Conservation (phyloP, 2,797 vertebrate species). For the Eremophila alpestris region DNA sequence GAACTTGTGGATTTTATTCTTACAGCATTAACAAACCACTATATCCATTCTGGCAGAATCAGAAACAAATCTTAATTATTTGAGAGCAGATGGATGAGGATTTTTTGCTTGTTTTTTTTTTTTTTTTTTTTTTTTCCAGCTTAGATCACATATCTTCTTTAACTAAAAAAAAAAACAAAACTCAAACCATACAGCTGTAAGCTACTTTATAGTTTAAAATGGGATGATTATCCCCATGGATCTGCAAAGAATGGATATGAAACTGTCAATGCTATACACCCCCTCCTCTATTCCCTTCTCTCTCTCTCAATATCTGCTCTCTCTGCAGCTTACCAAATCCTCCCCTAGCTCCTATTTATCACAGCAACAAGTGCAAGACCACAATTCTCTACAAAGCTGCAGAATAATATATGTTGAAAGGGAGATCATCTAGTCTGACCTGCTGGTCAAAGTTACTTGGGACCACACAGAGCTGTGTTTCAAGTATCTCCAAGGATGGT, state of each 20-base stretch:
- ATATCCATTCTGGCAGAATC: background rate
- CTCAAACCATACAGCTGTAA: background rate
- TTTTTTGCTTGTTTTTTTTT: background rate
- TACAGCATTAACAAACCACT: background rate
- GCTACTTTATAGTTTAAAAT: background rate
- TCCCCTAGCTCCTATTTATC: background rate
- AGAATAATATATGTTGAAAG: background rate
- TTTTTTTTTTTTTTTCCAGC: background rate
- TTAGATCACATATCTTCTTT: background rate
- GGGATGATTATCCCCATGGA: rapidly evolving
- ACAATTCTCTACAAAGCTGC: background rate
- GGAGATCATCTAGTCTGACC: background rate
- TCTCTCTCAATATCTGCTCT: background rate
- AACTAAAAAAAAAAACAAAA: background rate
- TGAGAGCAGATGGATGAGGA: background rate
- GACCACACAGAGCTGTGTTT: background rate
- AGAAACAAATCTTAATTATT: background rate
- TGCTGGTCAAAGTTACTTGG: background rate
- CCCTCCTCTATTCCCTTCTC: background rate
- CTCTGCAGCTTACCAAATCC: background rate
- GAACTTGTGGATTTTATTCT: background rate
- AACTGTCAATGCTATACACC: background rate
- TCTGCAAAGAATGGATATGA: background rate
- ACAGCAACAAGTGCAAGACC: background rate
- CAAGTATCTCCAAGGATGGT: background rate